Base-by-base conservation (phyloP, 2,888 invertebrate species). In the Papilio protenor region DNA sequence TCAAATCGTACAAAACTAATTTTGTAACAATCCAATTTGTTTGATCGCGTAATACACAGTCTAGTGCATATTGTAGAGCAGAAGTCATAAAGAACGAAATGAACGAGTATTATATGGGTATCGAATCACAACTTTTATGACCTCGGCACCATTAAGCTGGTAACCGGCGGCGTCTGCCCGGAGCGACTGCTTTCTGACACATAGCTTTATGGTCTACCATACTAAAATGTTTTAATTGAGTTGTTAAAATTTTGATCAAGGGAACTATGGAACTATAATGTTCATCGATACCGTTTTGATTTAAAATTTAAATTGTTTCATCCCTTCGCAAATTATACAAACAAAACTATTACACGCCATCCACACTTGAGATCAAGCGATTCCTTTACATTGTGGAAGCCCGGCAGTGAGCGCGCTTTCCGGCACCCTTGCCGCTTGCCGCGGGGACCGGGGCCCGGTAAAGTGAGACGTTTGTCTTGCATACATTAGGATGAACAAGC, bases 391-490 rank as follows among this genome's bases (percentile, higher is more conserved):
- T 64, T n/a, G 78, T 23, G 70, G 74, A 77, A 74, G 59, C 71
- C 49, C 27, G 45, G 47, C 8, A 64, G 52, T 14, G 52, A 45
- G 66, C 33, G 52, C 74, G 79, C 81, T 81, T 81, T 81, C 84
- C 85, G 81, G 81, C 82, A 76, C 81, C 76, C 78, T 77, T 74
- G 75, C 75, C 81, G 21, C 2, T n/a, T 8, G 11, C 5, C 57
- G 21, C 57, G 57, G 57, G n/a, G 21, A 52, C 18, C 18, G 57
- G 14, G 57, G 57, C 81, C 82, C 71, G 81, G 82, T 85, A 84
- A 86, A 90, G 86, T 85, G 89, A 91, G 89, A 88, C 88, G 89
- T 89, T 89, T 87, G 88, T 88, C 87, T 89, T 81, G 85, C 85
- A 85, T 87, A 85, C 85, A 87, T 84, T 83, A 86, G 83, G 83